Conservation (phyloP, 2,888 invertebrate genomes). For the Amphipoea oculea region DNA sequence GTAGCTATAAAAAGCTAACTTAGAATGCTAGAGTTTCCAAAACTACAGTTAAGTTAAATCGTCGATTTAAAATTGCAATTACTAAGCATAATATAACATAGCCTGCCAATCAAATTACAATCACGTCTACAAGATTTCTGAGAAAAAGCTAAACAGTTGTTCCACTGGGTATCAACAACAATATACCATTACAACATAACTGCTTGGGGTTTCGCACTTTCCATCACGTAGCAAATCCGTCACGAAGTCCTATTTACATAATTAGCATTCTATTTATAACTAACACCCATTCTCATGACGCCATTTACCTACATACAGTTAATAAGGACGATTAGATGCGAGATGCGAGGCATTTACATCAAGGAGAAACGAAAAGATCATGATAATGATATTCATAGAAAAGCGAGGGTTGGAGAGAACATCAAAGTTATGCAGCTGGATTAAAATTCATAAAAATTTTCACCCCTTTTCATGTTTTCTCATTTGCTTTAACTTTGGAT, state of each 20-base stretch:
- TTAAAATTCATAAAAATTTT: slow-evolving; percentile 32
- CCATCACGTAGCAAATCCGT: slow-evolving; percentile 71
- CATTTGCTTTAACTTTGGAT: slow-evolving; percentile 4
- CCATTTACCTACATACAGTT: slow-evolving; percentile 60
- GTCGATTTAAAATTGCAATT: slow-evolving; percentile 17
- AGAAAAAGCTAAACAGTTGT: slow-evolving; percentile 38
- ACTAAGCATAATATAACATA: slow-evolving; percentile 19
- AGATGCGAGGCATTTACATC: slow-evolving; percentile 33
- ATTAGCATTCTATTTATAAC: slow-evolving; percentile 69
- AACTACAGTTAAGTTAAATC: not conserved
- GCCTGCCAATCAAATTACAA: slow-evolving; percentile 25
- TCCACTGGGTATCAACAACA: slow-evolving; percentile 47
- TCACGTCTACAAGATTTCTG: slow-evolving; percentile 31
- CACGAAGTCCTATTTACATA: slow-evolving; percentile 72
- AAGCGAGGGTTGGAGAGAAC: not conserved
- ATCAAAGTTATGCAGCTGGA: slow-evolving; percentile 1
- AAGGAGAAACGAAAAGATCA: slow-evolving; percentile 16
- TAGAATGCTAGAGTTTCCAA: slow-evolving; percentile 6
- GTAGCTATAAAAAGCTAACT: not conserved
- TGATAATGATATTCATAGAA: slow-evolving; percentile 21
- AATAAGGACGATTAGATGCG: slow-evolving; percentile 57
- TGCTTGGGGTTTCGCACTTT: slow-evolving; percentile 70
- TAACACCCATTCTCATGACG: slow-evolving; percentile 55
- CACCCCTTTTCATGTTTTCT: slow-evolving; percentile 1
- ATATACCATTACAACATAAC: slow-evolving; percentile 60